Conservation (phyloP, 2,888 invertebrate species). For the Apamea sordens region DNA sequence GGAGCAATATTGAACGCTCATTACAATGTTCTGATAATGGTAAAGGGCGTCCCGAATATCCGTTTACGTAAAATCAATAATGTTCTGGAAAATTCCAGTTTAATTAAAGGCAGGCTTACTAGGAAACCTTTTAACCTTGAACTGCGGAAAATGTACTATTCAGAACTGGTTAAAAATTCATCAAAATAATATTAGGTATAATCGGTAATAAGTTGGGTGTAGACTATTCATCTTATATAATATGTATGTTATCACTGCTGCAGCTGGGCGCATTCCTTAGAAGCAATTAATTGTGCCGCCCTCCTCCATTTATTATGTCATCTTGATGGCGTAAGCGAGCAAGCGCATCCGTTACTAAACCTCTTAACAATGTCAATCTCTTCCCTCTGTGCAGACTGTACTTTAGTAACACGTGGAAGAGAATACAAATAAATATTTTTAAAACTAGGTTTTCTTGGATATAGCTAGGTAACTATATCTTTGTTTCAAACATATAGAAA, state of each 20-base stretch:
- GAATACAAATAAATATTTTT: not conserved
- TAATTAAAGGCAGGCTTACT: conserved; percentile 24
- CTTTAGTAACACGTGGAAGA: conserved; percentile 14
- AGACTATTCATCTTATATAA: conserved; percentile 78
- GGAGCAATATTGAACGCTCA: conserved; percentile 71
- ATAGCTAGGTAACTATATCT: not conserved
- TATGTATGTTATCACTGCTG: conserved; percentile 81
- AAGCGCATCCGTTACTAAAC: conserved; percentile 71
- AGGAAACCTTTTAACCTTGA: conserved; percentile 22
- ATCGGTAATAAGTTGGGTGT: conserved; percentile 16
- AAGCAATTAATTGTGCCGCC: conserved; percentile 83
- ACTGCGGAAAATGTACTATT: not conserved
- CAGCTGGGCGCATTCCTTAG: conserved; percentile 83
- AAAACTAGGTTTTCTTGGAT: not conserved
- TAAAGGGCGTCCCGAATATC: conserved; percentile 58
- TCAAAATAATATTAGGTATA: conserved; percentile 10
- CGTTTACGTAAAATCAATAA: conserved; percentile 47
- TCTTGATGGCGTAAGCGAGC: conserved; percentile 78
- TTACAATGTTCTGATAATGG: conserved; percentile 74
- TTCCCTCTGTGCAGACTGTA: conserved; percentile 22
- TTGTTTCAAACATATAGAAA: not conserved
- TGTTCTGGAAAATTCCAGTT: conserved; percentile 41
- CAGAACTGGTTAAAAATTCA: not conserved
- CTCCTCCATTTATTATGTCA: conserved; percentile 83
- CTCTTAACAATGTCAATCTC: conserved; percentile 67